Base-by-base conservation (phyloP, 1,140 invertebrate genomes). In the Papilio machaon region DNA sequence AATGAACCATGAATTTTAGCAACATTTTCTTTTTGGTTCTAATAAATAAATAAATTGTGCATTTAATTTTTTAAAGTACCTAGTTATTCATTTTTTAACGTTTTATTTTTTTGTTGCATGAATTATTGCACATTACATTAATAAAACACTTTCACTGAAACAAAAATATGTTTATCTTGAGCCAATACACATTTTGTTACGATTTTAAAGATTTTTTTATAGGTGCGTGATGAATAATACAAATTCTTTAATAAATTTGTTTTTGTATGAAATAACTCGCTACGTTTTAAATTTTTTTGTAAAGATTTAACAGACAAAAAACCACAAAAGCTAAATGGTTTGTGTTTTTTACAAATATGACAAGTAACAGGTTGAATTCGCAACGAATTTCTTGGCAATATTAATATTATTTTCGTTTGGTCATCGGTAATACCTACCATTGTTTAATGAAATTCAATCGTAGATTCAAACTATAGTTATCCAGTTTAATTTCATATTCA, bases 1-100 rank as follows among this genome's bases (percentile, higher is more conserved):
- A 46, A 19, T 73, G 73, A 47, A 73, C 73, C 73, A 47, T 47
- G 73, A 46, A 73, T 47, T 47, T 47, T 73, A 9, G 23, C 70
- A 15, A 43, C 2, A 38, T n/a, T 17, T 11, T 73, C 73, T 73
- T 43, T 38, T 73, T 70, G 10, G 30, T 70, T 13, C 23, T 11
- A 30, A 67, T 67, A 13, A 67, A 35, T 17, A 7, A 10, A 73
- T 0, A 8, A 73, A 47, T 73, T 73, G 17, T 73, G 19, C 19
- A n/a, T 46, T 43, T 46, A 10, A 38, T 43, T 43, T 47, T 73
- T 73, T 43, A 46, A 3, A 2, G 19, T 15, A 10, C 10, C 2
- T 11, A 46, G 1, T 10, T 15, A 46, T 10, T 73, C 17, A 17
- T 47, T 73, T 46, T 43, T 35, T 46, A 17, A 73, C 19, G 30